Base-by-base conservation (phyloP, 2,797 vertebrate species). In the Lagorchestes hirsutus region DNA sequence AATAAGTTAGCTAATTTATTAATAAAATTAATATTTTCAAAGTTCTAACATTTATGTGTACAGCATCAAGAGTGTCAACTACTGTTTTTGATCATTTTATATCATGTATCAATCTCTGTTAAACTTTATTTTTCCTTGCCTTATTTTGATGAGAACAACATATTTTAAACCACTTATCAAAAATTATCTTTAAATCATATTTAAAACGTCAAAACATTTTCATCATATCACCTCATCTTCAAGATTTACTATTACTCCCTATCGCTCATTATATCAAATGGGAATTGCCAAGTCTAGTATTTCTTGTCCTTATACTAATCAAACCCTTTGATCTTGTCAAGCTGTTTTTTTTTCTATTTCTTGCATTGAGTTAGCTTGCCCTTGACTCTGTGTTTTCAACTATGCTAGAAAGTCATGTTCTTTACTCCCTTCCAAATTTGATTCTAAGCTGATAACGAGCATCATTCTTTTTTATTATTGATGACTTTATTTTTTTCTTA, bases 11-110 rank as follows among this genome's bases (percentile, higher is more conserved):
- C 2, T 46, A 46, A 46, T 46, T 46, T n/a, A n/a, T n/a, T n/a
- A n/a, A 46, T 46, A 46, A 46, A 67, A 50, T 96, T 55, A 93
- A 29, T 92, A 82, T 56, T 54, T 16, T 91, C 14, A 93, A 87
- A 18, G 5, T 3, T 62, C 31, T 93, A n/a, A 67, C 93, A 18
- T 91, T 96, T 82, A 92, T 0, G 55, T 67, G n/a, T 91, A 91
- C 93, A 91, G n/a, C 95, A 52, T 74, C 14, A 62, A 40, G 24
- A 87, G 54, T 55, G 56, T 91, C 91, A 16, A 40, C 16, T 0
- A 40, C 28, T 0, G 5, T 40, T 59, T 96, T 95, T 62, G 0
- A 54, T 28, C 82, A 95, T 90, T 55, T 29, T 54, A 24, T 54
- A 28, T 67, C 1, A 1, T 87, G 0, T 87, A 55, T 54, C 9